phyloP scores from a whole-genome alignment of 2,113 vertebrate species.

The Oceanodroma tethys region DNA sequence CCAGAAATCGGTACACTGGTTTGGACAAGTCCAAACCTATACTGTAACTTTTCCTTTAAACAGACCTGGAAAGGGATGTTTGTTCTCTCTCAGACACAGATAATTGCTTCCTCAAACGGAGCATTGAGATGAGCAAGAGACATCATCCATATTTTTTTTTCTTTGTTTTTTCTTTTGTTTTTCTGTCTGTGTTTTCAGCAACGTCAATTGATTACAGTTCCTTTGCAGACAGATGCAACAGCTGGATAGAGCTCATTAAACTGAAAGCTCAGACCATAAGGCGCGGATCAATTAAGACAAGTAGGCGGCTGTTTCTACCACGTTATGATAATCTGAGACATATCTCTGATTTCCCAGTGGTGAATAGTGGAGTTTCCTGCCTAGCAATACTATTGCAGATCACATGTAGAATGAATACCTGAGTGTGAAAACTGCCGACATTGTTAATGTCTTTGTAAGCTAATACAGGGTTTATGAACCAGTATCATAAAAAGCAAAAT shows the following conservation, averaged over 20 bases:
- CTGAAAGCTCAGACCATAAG: conserved; percentile 99
- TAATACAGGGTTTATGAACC: not conserved
- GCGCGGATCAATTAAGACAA: conserved; percentile 99
- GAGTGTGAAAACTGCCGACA: conserved; percentile 82
- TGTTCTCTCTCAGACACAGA: conserved; percentile 75
- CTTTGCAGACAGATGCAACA: conserved; percentile 99
- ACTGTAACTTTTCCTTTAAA: conserved; percentile 26
- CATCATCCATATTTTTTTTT: conserved; percentile 85
- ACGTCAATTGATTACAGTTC: conserved; percentile 99
- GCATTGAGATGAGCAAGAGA: conserved; percentile 74
- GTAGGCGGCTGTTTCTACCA: conserved; percentile 96
- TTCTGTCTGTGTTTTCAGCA: conserved; percentile 90
- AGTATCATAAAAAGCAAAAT: not conserved
- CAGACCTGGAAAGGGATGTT: conserved; percentile 59
- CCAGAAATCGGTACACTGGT: conserved; percentile 36
- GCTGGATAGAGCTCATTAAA: conserved; percentile 99
- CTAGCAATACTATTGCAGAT: conserved; percentile 69
- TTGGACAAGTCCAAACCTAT: conserved; percentile 46
- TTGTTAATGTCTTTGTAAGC: conserved; percentile 15
- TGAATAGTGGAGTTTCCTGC: conserved; percentile 78
- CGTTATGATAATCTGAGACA: conserved; percentile 84
- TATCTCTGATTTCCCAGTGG: conserved; percentile 79
- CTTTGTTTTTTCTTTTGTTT: conserved; percentile 81
- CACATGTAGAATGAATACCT: conserved; percentile 61
- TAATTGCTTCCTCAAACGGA: conserved; percentile 78